phyloP scores from a whole-genome alignment of 2,888 invertebrate species.

The Sympetrum striolatum region DNA sequence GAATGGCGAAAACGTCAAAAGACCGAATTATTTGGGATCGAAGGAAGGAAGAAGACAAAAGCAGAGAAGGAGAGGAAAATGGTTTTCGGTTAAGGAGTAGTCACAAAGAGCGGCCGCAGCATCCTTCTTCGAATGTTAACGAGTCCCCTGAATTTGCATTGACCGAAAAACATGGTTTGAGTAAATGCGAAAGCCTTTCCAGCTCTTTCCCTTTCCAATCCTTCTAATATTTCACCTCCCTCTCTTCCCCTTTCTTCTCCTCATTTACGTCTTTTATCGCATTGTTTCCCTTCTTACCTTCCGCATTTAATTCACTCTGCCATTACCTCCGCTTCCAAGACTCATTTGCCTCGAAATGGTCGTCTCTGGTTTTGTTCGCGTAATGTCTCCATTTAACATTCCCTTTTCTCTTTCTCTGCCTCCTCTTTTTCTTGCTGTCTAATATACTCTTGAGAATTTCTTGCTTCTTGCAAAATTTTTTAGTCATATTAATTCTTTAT shows the following conservation, averaged over 20 bases:
- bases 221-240: neutral
- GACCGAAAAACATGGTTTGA: neutral
- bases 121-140: neutral
- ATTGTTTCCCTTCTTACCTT: neutral
- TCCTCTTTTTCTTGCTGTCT: no score
- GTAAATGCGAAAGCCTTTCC: neutral
- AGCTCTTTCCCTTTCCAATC: neutral
- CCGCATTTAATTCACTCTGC: neutral
- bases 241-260: neutral
- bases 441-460: no score
- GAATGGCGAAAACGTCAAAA: neutral
- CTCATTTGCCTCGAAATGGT: no score
- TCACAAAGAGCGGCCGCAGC: neutral
- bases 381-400: no score
- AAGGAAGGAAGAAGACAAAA: neutral
- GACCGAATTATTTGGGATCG: neutral
- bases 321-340: no score
- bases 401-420: no score
- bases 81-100: neutral
- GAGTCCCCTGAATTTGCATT: neutral
- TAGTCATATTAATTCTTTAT: no score
- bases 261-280: neutral
- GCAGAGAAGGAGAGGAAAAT: neutral
- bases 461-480: no score
- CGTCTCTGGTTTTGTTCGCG: no score